Percentiles rank a stretch among this genome's conserved stretches.
Evolutionary conservation across 2,113 vertebrate species (phyloP).

Genomic region (Cepphus grylle): DNA sequence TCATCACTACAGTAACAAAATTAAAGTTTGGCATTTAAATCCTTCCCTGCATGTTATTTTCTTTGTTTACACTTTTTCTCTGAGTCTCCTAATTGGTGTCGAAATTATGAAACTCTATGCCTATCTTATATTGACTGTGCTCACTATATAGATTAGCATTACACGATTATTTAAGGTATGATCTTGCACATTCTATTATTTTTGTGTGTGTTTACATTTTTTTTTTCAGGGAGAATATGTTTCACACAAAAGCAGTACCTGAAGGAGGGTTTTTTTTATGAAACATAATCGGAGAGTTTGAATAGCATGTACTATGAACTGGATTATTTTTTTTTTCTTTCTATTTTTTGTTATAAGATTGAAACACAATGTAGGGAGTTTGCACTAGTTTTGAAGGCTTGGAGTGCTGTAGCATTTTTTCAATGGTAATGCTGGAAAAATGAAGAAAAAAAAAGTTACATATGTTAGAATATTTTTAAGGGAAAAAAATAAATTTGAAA

Average conservation of each 20-base stretch:
- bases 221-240: neutral
- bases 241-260: neutral
- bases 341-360: neutral
- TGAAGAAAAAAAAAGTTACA: neutral
- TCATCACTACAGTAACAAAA: neutral
- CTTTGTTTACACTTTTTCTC: neutral
- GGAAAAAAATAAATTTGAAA: neutral
- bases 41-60: neutral
- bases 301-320: neutral
- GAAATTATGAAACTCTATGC: neutral
- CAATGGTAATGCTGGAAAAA: neutral
- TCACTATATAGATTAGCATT: neutral
- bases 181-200: neutral
- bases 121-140: neutral
- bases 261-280: neutral
- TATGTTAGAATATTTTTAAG: neutral
- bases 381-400: neutral
- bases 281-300: neutral
- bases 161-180: neutral
- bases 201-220: neutral
- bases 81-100: accelerated
- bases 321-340: neutral
- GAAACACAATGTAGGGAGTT: neutral
- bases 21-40: neutral
- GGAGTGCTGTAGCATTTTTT: neutral